phyloP scores from a whole-genome alignment of 1,140 invertebrate species.

The Bombus superbus region DNA sequence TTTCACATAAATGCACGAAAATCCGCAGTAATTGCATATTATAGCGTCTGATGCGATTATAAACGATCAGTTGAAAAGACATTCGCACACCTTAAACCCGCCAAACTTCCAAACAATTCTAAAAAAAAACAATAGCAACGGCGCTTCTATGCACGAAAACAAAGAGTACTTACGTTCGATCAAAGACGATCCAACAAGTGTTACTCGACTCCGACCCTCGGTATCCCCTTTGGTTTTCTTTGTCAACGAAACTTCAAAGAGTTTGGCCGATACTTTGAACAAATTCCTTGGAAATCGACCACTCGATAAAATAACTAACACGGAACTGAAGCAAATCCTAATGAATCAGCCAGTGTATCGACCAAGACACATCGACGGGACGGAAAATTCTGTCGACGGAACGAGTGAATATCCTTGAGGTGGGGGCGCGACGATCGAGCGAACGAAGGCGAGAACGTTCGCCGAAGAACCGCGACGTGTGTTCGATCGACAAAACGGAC shows the following conservation, averaged over 20 bases:
- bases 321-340: neutral
- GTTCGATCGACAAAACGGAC: slow-evolving; percentile 53
- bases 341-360: neutral
- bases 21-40: fast-evolving
- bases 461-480: neutral
- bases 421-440: neutral
- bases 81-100: no score
- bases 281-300: neutral
- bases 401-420: neutral
- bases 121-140: no score
- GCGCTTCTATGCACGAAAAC: no score
- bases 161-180: neutral
- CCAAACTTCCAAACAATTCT: neutral
- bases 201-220: neutral
- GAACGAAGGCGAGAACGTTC: neutral
- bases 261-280: neutral
- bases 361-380: neutral
- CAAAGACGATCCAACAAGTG: neutral
- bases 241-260: neutral
- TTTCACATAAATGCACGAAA: neutral
- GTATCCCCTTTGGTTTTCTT: neutral
- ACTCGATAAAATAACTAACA: neutral
- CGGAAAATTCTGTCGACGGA: no score
- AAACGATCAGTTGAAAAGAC: neutral
- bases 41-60: neutral